These are phyloP conservation scores for Sciaenops ocellatus DNA, from an alignment of 2,797 vertebrate genomes.

Conservation along the genomic window DNA sequence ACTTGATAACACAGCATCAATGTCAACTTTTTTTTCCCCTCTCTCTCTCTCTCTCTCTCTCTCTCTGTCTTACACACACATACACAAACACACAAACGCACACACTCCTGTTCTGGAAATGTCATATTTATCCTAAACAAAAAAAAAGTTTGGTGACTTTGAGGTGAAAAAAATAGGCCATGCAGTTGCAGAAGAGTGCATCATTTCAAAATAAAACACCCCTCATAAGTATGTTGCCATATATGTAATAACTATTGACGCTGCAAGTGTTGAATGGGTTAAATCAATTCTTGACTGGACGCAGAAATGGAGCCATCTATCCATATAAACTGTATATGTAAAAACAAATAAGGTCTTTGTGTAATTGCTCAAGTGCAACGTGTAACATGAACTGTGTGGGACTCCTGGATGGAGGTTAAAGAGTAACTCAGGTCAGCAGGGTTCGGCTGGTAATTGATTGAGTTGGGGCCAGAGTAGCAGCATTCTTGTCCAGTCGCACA, in stretches of 20 bases:
- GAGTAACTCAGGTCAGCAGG: slow-evolving; percentile 29
- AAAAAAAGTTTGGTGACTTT: neutral
- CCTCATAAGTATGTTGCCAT: neutral
- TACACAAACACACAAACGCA: neutral
- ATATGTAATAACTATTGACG: neutral
- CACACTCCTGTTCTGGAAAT: neutral
- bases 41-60: neutral
- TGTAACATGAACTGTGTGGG: slow-evolving; percentile 30
- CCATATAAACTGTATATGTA: too few relatives aligned
- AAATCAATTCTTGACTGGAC: neutral
- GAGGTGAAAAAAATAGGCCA: neutral
- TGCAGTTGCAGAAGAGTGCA: neutral
- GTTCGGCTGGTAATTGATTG: slow-evolving; percentile 64
- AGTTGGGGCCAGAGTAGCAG: slow-evolving; percentile 50
- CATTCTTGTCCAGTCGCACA: slow-evolving; percentile 47
- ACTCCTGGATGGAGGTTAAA: slow-evolving; percentile 43
- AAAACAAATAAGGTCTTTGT: neutral
- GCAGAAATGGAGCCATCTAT: too few relatives aligned
- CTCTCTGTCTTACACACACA: neutral
- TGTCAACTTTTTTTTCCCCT: neutral
- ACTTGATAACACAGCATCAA: neutral
- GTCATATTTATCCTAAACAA: neutral
- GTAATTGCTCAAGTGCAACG: slow-evolving; percentile 21
- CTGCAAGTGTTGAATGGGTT: neutral
- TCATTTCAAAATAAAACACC: neutral